Base-by-base conservation (phyloP, 2,113 vertebrate species). In the Semnornis frantzii region DNA sequence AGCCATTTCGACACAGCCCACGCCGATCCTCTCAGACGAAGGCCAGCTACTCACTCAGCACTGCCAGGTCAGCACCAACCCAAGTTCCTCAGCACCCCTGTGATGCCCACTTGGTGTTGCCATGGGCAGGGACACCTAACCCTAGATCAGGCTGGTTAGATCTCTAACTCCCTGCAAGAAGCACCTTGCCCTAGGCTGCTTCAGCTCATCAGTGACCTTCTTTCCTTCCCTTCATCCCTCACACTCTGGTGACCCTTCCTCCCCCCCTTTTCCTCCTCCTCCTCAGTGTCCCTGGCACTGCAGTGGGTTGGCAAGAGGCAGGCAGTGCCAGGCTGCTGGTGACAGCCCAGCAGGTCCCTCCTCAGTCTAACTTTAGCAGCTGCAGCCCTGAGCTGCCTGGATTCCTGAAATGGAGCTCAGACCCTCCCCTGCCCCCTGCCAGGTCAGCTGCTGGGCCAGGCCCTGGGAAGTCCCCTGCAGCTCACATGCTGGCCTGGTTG, bases 381-480 rank as follows among this genome's bases (percentile, higher is more conserved):
- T 1, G 2, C 42, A 59, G 64, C 69, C 10, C 15, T 37, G 83
- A 23, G 28, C 14, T 1, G 19, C 81, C 84, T 90, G 27, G 0
- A 80, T 82, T 90, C 87, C 93, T 63, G 57, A 88, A 90, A 69
- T 3, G 25, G 59, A 46, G 83, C 54, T 3, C 54, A 72, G 54
- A 7, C 4, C 2, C 27, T 90, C 21, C 58, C 37, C n/a, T n/a
- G 37, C 39, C 0, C 5, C 0, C 64, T 1, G 3, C 59, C 87
- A 63, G 19, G 59, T 63, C 81, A 85, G 72, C 65, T 2, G 6
- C 18, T 44, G 4, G 15, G 25, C 48, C 34, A 30, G 79, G 34
- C 18, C 1, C 78, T 68, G 92, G 94, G 87, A 92, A 95, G 89
- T 87, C 92, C 92, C 94, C 64, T 55, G 33, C 75, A 46, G 65